Base-by-base conservation (phyloP, 2,888 invertebrate species). In the Nycteola revayana region DNA sequence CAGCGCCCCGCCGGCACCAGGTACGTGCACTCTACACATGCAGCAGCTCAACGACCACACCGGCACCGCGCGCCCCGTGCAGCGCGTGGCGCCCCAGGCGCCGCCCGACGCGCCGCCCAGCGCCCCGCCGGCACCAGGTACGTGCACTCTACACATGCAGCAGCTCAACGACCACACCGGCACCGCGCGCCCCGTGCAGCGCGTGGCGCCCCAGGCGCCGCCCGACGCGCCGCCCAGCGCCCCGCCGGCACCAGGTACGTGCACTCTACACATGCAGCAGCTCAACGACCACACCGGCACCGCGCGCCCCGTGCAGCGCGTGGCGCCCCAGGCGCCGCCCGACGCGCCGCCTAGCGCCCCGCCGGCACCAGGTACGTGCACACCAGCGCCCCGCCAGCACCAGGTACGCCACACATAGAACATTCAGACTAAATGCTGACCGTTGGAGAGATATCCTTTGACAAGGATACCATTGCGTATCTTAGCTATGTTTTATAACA, bases 81-180 rank as follows among this genome's bases (percentile, higher is more conserved):
- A 98, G 78, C 92, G 97, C 25, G 92, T 94, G 10, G 91, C 93
- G 52, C 92, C 91, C 34, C 74, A 75, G 21, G 41, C 58, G 6
- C 45, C 55, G 28, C 32, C 57, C 17, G 66, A 62, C 40, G 60
- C 55, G 34, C 34, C 39, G 0, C 3, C 52, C 28, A 29, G 64
- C 25, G 60, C 49, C 32, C 45, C 66, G 10, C 41, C 62, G 1
- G 49, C 63, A 5, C 52, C 68, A 3, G 72, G 73, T 66, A 5
- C 14, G 5, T 14, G 14, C 14, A 14, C 14, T 98, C n/a, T n/a
- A n/a, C n/a, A n/a, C 59, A 98, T 98, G 98, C 98, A 98, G 81
- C 98, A 99, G 90, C 96, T 98, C 52, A 99, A 98, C 80, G 98
- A 99, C 89, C 98, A 98, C 79, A 97, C 98, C 0, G 98, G 98